These are phyloP conservation scores for Leucoraja ocellata DNA, from an alignment of 2,797 vertebrate genomes.

Conservation along the genomic window DNA sequence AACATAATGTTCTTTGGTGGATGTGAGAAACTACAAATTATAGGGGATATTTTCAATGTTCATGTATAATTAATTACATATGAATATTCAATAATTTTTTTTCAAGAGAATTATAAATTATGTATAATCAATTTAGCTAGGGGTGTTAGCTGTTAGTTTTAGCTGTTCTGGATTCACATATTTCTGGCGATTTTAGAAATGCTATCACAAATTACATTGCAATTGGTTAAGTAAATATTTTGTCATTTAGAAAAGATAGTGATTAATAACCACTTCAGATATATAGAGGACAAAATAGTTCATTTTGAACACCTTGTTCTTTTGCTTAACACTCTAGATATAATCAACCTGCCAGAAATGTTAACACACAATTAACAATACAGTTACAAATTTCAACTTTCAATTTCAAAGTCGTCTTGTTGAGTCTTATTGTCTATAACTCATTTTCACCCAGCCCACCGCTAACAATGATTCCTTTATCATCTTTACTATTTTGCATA, in stretches of 20 bases:
- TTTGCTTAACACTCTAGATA: not conserved
- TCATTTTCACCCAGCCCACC: too few species aligned
- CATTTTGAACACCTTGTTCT: not conserved
- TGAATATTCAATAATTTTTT: not conserved
- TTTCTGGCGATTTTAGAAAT: not conserved
- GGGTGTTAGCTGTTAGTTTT: not conserved
- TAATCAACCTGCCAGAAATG: not conserved
- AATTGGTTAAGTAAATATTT: not conserved
- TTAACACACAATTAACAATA: not conserved
- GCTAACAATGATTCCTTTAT: too few species aligned
- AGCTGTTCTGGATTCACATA: not conserved
- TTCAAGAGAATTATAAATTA: too few species aligned
- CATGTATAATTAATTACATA: constrained; percentile 9
- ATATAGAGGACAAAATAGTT: not conserved
- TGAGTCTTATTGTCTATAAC: too few species aligned
- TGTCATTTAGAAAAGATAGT: not conserved
- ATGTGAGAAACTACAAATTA: constrained; percentile 19
- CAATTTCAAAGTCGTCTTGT: too few species aligned
- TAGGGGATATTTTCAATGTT: not conserved
- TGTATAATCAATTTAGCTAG: not conserved
- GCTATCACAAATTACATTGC: not conserved
- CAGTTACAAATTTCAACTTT: too few species aligned
- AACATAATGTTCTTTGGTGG: not conserved
- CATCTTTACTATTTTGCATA: too few species aligned
- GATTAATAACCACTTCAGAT: not conserved